Evolutionary conservation across 2,888 invertebrate genomes (phyloP), one percentile per base, ranked within the genome.

Genomic region (Scelioninae gen. 1): DNA sequence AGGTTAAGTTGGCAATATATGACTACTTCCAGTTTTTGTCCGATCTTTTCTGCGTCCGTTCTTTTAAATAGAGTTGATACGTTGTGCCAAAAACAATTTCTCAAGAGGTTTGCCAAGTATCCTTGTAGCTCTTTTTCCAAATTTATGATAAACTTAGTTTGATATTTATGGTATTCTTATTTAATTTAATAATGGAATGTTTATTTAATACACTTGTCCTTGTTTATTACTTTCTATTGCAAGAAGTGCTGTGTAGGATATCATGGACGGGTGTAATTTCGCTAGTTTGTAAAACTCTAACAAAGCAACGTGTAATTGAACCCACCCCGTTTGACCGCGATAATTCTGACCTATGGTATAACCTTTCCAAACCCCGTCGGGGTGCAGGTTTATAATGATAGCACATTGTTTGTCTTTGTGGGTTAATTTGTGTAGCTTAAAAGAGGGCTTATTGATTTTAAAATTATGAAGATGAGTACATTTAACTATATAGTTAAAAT

Each of bases 1-100:
- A n/a, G n/a, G 89, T 90, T 38, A 87, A 86, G 86, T 88, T 84
- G 85, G 83, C 84, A 80, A 86, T 85, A 76, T 88, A 86, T 86
- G 84, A 82, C 77, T 60, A 76, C 79, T 79, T 79, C 75, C 82
- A 82, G 74, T 74, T 76, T 82, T 84, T 56, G 66, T 69, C 38
- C 68, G 68, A 63, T 81, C 69, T 68, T 80, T 69, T 82, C 71
- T 53, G 45, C 51, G 53, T 51, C 34, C 66, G 49, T 38, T 68
- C 66, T 55, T 80, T 80, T 69, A 63, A 75, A 63, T 58, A 60
- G 45, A 69, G 31, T 62, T 51, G 62, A 83, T 72, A 49, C 32
- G 32, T 75, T 38, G 84, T 78, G 81, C 84, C 84, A 84, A 81
- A 74, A 81, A 66, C 75, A 43, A 72, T 79, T 75, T 75, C 71